Percentiles rank a stretch among this genome's conserved stretches.
Conservation (phyloP, 1,140 invertebrate species). For the Uloborus diversus region DNA sequence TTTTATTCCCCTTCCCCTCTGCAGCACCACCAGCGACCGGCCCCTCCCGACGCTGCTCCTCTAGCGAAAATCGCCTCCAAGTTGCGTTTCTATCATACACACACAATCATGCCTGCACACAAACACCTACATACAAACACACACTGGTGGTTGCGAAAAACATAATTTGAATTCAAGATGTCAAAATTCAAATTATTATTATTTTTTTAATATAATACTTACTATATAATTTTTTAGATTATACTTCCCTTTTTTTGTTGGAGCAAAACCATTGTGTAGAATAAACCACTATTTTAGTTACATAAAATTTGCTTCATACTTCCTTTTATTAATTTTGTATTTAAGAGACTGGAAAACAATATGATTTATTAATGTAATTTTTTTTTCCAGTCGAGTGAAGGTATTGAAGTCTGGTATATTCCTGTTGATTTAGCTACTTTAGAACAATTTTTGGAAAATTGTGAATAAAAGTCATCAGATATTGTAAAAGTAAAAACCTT, state of each 20-base stretch:
- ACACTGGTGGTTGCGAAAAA: too few species aligned
- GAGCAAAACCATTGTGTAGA: not conserved
- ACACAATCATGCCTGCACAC: too few species aligned
- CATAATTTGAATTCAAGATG: too few species aligned
- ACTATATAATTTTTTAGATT: not conserved
- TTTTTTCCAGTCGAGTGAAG: constrained; percentile 30
- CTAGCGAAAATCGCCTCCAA: too few species aligned
- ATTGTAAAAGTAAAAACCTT: too few species aligned
- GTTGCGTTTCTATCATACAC: too few species aligned
- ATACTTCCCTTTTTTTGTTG: not conserved
- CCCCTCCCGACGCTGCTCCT: too few species aligned
- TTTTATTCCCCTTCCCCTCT: too few species aligned
- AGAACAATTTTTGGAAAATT: constrained; percentile 41
- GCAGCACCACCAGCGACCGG: too few species aligned
- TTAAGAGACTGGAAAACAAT: not conserved
- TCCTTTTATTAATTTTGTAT: not conserved
- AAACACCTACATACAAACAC: too few species aligned
- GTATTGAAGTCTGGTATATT: constrained; percentile 42
- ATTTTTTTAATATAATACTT: not conserved
- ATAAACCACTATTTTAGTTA: not conserved
- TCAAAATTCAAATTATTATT: not conserved
- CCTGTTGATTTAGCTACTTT: constrained; percentile 31
- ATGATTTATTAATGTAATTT: not conserved
- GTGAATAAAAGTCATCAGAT: constrained; percentile 37
- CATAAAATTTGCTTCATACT: not conserved